Conservation (phyloP, 2,797 vertebrate genomes). For the Sebastes variabilis region DNA sequence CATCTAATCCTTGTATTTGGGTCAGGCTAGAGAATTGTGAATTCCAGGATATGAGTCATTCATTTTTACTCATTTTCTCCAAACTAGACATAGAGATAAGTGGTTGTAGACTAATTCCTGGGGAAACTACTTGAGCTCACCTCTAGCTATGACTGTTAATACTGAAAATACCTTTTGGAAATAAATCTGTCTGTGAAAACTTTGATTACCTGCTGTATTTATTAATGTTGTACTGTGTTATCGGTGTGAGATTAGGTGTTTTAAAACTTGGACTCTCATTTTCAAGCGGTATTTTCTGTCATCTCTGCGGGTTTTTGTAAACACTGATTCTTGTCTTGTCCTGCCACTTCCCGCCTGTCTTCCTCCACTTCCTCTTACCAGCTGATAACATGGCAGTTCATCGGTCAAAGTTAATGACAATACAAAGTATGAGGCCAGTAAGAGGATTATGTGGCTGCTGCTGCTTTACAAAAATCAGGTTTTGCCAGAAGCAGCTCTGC, state of each 20-base stretch:
- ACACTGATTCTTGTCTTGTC: background rate
- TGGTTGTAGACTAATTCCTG: background rate
- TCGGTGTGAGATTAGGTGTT: background rate
- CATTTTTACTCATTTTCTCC: background rate
- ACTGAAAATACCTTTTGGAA: background rate
- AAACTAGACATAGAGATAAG: background rate
- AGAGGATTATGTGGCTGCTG: slow-evolving; percentile 30
- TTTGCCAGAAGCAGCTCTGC: background rate
- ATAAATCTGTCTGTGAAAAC: background rate
- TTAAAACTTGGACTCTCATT: background rate
- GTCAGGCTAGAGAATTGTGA: slow-evolving; percentile 30
- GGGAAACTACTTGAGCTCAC: background rate
- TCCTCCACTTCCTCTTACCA: background rate
- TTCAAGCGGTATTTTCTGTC: background rate
- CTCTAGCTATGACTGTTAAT: background rate
- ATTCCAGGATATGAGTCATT: slow-evolving; percentile 21
- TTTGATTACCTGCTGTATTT: background rate
- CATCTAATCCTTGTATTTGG: slow-evolving; percentile 55
- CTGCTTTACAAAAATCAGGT: slow-evolving; percentile 18
- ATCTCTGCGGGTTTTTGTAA: background rate
- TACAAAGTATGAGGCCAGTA: slow-evolving; percentile 20
- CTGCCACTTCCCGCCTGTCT: background rate
- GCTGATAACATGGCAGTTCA: slow-evolving; percentile 21
- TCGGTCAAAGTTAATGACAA: background rate
- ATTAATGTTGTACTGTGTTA: background rate